Percentiles rank a stretch among this genome's conserved stretches.
phyloP scores from a whole-genome alignment of 1,140 invertebrate genomes.

The Stegodyphus mimosarum region DNA sequence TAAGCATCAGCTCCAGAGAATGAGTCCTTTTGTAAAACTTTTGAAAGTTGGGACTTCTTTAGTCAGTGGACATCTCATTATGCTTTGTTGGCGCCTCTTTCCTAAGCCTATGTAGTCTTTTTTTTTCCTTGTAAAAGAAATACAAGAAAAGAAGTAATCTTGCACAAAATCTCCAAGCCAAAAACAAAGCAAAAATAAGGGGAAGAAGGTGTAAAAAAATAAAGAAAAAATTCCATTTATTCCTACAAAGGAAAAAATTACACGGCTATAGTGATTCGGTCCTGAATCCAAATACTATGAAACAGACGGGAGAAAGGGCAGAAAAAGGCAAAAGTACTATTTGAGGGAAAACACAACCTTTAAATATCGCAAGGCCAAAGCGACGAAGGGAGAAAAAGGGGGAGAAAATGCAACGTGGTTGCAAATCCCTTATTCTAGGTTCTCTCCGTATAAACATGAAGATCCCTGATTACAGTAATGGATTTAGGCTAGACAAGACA shows the following conservation, averaged over 20 bases:
- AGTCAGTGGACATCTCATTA: background rate
- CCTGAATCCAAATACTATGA: constrained; percentile 16
- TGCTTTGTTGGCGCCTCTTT: background rate
- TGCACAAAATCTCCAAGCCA: background rate
- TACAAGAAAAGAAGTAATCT: background rate
- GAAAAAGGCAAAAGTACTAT: too few relatives aligned
- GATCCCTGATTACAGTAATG: constrained; percentile 57
- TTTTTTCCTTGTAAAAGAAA: background rate
- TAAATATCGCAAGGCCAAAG: constrained; percentile 33
- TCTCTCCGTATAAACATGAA: constrained; percentile 42
- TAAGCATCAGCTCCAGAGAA: too few relatives aligned
- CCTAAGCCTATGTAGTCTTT: too few relatives aligned
- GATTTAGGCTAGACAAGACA: constrained; percentile 58
- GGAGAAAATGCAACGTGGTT: constrained; percentile 45
- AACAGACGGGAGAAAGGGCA: background rate
- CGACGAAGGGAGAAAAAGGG: background rate
- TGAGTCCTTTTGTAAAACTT: too few relatives aligned
- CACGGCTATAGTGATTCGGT: background rate
- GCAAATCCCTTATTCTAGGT: constrained; percentile 50
- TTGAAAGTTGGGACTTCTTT: background rate
- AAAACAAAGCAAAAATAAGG: background rate
- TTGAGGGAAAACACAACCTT: background rate
- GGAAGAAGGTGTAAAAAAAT: background rate
- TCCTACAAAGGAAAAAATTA: background rate
- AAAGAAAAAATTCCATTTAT: background rate